These are phyloP conservation scores for Syrmaticus mikado DNA, from an alignment of 2,113 vertebrate genomes.

Conservation along the genomic window DNA sequence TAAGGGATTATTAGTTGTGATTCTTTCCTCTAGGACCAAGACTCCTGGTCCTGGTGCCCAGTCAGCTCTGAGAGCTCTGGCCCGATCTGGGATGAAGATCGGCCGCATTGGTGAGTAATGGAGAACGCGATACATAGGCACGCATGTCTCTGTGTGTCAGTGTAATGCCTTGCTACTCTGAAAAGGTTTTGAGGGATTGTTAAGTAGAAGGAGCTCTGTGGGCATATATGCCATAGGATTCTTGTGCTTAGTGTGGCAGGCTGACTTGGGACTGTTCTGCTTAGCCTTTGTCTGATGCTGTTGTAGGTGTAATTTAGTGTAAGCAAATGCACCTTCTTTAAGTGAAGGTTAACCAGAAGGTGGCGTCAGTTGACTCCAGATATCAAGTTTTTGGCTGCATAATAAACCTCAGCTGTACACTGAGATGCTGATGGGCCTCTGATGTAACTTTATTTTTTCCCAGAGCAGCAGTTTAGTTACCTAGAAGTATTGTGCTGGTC, in stretches of 20 bases:
- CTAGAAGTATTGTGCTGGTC: neutral
- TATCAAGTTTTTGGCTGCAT: too few species aligned
- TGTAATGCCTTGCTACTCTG: neutral
- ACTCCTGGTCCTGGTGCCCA: slow-evolving; percentile 98
- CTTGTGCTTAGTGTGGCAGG: too few species aligned
- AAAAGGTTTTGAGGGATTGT: neutral
- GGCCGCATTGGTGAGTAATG: slow-evolving; percentile 90
- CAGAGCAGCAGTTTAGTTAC: neutral
- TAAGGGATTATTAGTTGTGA: neutral
- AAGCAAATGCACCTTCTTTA: neutral
- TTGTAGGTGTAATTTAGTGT: neutral
- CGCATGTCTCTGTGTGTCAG: rapidly evolving
- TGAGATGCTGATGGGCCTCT: neutral
- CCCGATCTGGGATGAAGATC: slow-evolving; percentile 98
- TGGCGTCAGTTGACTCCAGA: neutral
- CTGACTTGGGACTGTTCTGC: neutral
- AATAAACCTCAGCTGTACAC: neutral
- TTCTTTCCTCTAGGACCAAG: slow-evolving; percentile 86
- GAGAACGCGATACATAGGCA: rapidly evolving
- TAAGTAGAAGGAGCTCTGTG: neutral
- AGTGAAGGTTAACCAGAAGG: neutral
- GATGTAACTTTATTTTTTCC: rapidly evolving
- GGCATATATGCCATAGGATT: rapidly evolving
- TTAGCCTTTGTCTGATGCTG: rapidly evolving
- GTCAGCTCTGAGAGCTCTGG: slow-evolving; percentile 95